Base-by-base conservation (phyloP, 2,113 vertebrate genomes). In the Pelecanus crispus region DNA sequence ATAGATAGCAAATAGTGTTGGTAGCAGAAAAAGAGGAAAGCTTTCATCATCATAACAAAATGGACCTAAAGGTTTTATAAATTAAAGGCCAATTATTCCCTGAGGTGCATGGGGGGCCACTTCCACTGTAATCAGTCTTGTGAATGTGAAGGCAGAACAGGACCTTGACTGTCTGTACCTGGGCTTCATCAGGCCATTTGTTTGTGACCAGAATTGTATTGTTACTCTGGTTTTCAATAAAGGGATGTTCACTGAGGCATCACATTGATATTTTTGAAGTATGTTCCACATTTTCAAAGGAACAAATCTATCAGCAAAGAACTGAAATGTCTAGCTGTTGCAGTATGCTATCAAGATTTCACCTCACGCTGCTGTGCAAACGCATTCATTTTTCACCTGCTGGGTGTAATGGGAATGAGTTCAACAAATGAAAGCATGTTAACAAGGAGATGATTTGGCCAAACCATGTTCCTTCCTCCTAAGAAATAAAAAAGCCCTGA, bases 261-360 rank as follows among this genome's bases (percentile, higher is more conserved):
- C 88, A 92, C 81, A 56, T 71, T 86, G 93, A 73, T 94, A 75
- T 93, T 83, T 92, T 52, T 96, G 36, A 97, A 96, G 62, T 55
- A 91, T 83, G 55, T 65, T 84, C 66, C 84, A 62, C 65, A 61
- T 93, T 86, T 96, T 91, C 71, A 91, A 87, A 93, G 62, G 70
- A 89, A n/a, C 49, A 56, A 61, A 97, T 97, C 92, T 94, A 81
- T 95, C 96, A 96, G 45, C n/a, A 73, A 65, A 44, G 47, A 85
- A 92, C 58, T 88, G 81, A 92, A 95, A 92, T 53, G 47, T 87
- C 78, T 94, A 42, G 81, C 74, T 88, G 63, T 85, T 94, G 82
- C 73, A 44, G 59, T 71, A 32, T 67, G 73, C 36, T 88, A 13
- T 47, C 56, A 9, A 86, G 55, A 93, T 88, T 92, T 91, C 74